phyloP scores from a whole-genome alignment of 2,113 vertebrate species.

The Charadrius vociferus region DNA sequence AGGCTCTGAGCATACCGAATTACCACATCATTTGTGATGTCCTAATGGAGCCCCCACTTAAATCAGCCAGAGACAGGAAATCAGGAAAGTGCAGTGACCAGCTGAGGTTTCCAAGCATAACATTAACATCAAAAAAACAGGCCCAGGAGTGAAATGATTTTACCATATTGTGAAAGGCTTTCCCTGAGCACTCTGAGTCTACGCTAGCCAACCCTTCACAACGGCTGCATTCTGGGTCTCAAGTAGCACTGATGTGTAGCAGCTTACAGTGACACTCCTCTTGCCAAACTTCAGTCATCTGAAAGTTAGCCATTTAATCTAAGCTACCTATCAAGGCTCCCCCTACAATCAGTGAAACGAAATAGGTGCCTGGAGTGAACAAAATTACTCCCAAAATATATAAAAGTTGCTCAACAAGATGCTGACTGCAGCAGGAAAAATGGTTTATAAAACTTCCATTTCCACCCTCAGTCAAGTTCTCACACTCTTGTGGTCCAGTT shows the following conservation, averaged over 20 bases:
- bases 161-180: neutral
- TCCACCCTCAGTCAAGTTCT: neutral
- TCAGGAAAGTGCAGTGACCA: neutral
- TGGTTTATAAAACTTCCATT: neutral
- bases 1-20: neutral
- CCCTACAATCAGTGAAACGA: neutral
- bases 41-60: constrained; percentile 34
- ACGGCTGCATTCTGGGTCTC: neutral
- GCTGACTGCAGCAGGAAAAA: neutral
- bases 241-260: neutral
- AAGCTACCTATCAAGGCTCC: neutral
- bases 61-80: constrained; percentile 14
- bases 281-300: neutral
- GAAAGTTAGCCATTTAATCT: neutral
- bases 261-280: neutral
- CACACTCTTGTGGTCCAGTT: neutral
- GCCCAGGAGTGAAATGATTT: neutral
- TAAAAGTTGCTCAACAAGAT: neutral
- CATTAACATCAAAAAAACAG: neutral
- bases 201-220: neutral
- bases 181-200: neutral
- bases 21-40: neutral
- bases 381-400: neutral
- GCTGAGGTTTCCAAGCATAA: neutral
- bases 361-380: neutral